These are phyloP conservation scores for Cynopterus brachyotis DNA, from an alignment of 2,113 vertebrate species.

Conservation along the genomic window DNA sequence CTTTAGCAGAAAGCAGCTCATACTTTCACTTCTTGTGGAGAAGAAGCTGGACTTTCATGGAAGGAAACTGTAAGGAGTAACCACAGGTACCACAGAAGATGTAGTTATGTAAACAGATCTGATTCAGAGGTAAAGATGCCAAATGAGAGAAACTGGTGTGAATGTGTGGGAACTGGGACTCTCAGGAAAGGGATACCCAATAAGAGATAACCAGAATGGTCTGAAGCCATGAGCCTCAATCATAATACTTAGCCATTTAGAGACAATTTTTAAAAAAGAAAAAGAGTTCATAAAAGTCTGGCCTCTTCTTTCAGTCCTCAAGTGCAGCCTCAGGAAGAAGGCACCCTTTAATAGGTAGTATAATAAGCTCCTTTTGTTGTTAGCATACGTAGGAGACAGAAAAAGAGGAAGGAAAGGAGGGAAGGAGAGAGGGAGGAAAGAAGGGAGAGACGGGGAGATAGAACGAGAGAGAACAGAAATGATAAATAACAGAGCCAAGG, in stretches of 20 bases:
- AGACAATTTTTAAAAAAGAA: not conserved
- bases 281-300: not conserved
- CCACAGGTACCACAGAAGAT: not conserved
- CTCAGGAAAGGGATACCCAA: not conserved
- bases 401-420: not conserved
- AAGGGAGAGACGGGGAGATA: not conserved
- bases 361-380: not conserved
- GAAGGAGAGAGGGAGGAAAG: not conserved
- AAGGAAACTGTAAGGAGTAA: not conserved
- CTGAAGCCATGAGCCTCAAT: not conserved
- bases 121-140: not conserved
- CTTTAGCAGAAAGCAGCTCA: not conserved
- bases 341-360: not conserved
- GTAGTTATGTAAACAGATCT: accelerated
- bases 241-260: not conserved
- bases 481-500: not conserved
- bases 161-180: not conserved
- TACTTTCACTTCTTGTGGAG: not conserved
- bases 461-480: not conserved
- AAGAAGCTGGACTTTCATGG: not conserved
- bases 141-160: not conserved
- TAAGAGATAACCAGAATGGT: not conserved
- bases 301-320: not conserved
- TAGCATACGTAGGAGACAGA: not conserved
- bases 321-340: not conserved